Evolutionary conservation across 2,797 vertebrate genomes (phyloP).

Genomic region (Caiman crocodilus): DNA sequence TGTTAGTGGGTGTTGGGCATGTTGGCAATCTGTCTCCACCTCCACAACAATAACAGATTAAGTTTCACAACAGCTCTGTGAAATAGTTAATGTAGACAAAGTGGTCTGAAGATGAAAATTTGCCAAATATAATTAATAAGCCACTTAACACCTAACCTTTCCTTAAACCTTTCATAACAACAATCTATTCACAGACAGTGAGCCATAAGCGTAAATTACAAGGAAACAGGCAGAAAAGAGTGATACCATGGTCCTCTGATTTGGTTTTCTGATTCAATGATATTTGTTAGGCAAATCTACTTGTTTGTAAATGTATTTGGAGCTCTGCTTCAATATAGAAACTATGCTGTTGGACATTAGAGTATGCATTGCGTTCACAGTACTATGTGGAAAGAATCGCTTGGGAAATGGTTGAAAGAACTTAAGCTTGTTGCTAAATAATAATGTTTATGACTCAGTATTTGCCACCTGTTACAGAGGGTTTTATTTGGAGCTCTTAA

Average conservation of each 20-base stretch:
- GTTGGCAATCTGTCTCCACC: neutral
- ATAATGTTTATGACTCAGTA: constrained; percentile 73
- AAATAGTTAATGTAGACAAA: neutral
- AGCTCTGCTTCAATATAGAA: neutral
- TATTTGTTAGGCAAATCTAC: neutral
- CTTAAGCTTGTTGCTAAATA: constrained; percentile 65
- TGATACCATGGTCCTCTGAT: neutral
- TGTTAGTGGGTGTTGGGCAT: neutral
- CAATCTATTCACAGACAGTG: neutral
- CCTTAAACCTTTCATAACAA: neutral
- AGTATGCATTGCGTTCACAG: constrained; percentile 36
- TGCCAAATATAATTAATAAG: neutral
- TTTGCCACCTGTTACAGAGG: constrained; percentile 68
- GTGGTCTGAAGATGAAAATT: neutral
- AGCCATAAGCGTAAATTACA: neutral
- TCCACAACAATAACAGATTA: neutral
- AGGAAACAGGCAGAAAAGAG: constrained; percentile 10
- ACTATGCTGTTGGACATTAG: constrained; percentile 22
- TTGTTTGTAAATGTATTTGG: neutral
- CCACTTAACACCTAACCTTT: neutral
- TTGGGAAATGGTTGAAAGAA: constrained; percentile 50
- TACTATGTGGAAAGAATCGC: constrained; percentile 64
- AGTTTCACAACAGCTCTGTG: too few species aligned
- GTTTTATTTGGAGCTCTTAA: constrained; percentile 59
- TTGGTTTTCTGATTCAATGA: constrained; percentile 23